phyloP scores from a whole-genome alignment of 2,113 vertebrate species.

The Anoplopoma fimbria region DNA sequence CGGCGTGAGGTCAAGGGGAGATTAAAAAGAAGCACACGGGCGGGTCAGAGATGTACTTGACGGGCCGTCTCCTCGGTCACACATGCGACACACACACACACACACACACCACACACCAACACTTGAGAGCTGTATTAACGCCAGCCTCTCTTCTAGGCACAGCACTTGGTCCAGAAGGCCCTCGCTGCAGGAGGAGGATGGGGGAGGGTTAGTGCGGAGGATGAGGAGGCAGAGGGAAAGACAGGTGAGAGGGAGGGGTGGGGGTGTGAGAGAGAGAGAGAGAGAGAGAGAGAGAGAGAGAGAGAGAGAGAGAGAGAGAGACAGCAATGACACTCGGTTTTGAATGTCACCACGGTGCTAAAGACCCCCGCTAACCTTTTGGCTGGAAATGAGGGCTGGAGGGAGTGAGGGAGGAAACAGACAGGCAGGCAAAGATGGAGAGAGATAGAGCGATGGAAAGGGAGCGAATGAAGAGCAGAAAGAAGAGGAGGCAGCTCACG shows the following conservation, averaged over 20 bases:
- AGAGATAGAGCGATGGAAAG: conserved; percentile 47
- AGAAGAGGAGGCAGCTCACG: conserved; percentile 38
- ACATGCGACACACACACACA: conserved; percentile 68
- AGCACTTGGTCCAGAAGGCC: conserved; percentile 78
- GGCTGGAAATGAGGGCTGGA: conserved; percentile 67
- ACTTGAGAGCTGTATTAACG: conserved; percentile 68
- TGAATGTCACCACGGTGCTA: conserved; percentile 78
- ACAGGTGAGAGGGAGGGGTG: conserved; percentile 65
- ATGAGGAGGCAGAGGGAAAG: conserved; percentile 45
- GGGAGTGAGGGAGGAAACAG: conserved; percentile 13
- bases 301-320: conserved; percentile 41
- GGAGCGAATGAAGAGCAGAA: conserved; percentile 57
- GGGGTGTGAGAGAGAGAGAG: conserved; percentile 30
- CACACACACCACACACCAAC: conserved; percentile 72
- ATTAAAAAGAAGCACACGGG: conserved; percentile 61
- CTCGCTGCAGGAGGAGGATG: conserved; percentile 70
- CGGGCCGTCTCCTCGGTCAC: conserved; percentile 46
- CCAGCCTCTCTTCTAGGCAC: conserved; percentile 70
- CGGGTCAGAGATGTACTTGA: conserved; percentile 71
- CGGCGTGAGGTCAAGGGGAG: conserved; percentile 59
- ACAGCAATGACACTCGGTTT: conserved; percentile 75
- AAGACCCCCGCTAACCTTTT: conserved; percentile 80
- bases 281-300: conserved; percentile 57
- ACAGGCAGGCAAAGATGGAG: conserved; percentile 50
- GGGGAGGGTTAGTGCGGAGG: conserved; percentile 46